A percentile compares a stretch with the other conserved stretches of the same genome.
Conservation (phyloP, 92 coral and sea anemone genomes). For the Parazoanthus darwini region DNA sequence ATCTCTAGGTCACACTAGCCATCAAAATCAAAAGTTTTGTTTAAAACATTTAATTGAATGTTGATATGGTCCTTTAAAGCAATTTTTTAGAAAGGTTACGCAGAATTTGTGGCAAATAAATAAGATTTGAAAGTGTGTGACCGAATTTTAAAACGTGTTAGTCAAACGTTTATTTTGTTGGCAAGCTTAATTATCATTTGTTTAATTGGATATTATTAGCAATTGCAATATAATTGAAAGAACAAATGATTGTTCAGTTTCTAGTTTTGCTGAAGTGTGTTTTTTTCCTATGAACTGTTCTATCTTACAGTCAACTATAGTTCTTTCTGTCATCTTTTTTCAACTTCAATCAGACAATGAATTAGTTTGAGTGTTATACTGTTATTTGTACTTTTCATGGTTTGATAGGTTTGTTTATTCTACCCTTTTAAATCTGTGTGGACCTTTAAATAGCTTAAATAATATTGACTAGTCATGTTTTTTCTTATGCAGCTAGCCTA, state of each 20-base stretch:
- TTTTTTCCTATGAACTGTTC: conserved; percentile 22
- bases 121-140: conserved; percentile 11
- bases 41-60: conserved; percentile 23
- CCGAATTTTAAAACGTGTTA: conserved; percentile 8
- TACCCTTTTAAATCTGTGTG: background rate
- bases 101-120: conserved; percentile 5
- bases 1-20: conserved; percentile 25
- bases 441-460: background rate
- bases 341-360: conserved; percentile 23
- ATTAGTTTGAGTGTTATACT: conserved; percentile 17
- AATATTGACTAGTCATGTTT: conserved; percentile 17
- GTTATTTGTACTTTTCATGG: conserved; percentile 22
- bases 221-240: conserved; percentile 25
- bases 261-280: conserved; percentile 3
- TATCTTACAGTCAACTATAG: conserved; percentile 8
- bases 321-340: conserved; percentile 3
- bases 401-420: background rate
- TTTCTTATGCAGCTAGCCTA: conserved; percentile 22
- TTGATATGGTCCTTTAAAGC: conserved; percentile 13
- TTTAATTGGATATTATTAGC: conserved; percentile 18
- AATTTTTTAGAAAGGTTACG: conserved; percentile 11
- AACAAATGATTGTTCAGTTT: conserved; percentile 27
- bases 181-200: conserved; percentile 13
- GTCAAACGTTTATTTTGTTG: background rate
- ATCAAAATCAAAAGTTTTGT: conserved; percentile 20